These are phyloP conservation scores for Anabas testudineus DNA, from an alignment of 2,797 vertebrate genomes.

Conservation along the genomic window DNA sequence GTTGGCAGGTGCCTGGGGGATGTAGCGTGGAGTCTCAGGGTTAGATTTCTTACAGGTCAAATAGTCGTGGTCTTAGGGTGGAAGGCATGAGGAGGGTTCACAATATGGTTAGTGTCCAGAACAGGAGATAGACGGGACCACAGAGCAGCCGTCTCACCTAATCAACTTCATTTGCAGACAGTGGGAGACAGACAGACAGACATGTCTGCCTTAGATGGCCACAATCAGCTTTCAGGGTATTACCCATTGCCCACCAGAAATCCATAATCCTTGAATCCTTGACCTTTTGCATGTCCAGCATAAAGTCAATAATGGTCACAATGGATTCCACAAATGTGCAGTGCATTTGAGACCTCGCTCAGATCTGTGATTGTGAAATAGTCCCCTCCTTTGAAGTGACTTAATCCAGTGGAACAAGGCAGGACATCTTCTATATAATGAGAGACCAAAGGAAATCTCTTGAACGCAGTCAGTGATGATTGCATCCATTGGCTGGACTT, in stretches of 20 bases:
- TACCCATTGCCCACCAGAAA: conserved; percentile 57
- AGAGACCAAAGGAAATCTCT: conserved; percentile 36
- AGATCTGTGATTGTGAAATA: conserved; percentile 25
- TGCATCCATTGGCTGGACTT: conserved; percentile 21
- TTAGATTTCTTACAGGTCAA: conserved; percentile 77
- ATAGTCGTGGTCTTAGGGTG: conserved; percentile 34
- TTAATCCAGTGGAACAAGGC: conserved; percentile 46
- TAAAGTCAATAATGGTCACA: conserved; percentile 33
- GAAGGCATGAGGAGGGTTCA: background rate
- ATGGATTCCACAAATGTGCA: background rate
- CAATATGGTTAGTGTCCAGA: conserved; percentile 62
- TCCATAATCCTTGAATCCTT: conserved; percentile 70
- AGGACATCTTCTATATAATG: conserved; percentile 41
- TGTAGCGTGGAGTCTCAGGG: conserved; percentile 56
- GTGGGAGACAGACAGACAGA: conserved; percentile 63
- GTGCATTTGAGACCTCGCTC: conserved; percentile 14
- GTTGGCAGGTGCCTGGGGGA: conserved; percentile 83
- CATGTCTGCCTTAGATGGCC: conserved; percentile 30
- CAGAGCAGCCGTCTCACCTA: conserved; percentile 58
- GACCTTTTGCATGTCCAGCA: conserved; percentile 64
- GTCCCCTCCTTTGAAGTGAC: background rate
- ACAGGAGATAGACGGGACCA: conserved; percentile 38
- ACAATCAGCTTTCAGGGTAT: conserved; percentile 78
- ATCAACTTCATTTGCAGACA: conserved; percentile 67
- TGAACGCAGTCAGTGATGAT: conserved; percentile 23